Percentiles rank a stretch among this genome's conserved stretches.
These are phyloP conservation scores for Drosophila pallidifrons DNA, from an alignment of 1,140 invertebrate species.

Conservation along the genomic window DNA sequence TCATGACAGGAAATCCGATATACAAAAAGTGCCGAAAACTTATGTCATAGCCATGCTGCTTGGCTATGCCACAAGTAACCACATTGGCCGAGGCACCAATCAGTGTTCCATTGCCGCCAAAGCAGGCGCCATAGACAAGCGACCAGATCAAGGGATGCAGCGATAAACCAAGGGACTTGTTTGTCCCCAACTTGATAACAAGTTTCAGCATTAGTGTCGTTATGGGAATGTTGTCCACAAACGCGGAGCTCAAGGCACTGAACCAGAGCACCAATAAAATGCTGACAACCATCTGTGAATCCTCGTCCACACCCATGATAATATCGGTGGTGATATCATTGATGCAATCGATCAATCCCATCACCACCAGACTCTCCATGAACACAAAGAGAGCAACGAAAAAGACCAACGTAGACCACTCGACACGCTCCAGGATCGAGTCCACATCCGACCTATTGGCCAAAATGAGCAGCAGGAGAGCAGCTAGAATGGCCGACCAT, in stretches of 20 bases:
- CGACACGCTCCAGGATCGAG: conserved; percentile 88
- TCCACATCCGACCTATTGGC: conserved; percentile 87
- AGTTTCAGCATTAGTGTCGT: conserved; percentile 92
- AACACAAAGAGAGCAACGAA: conserved; percentile 92
- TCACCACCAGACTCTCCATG: conserved; percentile 89
- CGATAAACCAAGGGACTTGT: conserved; percentile 87
- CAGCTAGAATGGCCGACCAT: conserved; percentile 90
- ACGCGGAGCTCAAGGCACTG: conserved; percentile 89
- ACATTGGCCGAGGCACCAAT: conserved; percentile 93
- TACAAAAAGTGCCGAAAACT: conserved; percentile 86
- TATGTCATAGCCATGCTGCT: conserved; percentile 92
- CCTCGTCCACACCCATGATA: conserved; percentile 87
- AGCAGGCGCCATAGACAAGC: conserved; percentile 90
- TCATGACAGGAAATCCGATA: conserved; percentile 91
- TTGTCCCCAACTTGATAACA: conserved; percentile 87
- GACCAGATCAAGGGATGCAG: conserved; percentile 90
- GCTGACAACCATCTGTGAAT: conserved; percentile 87
- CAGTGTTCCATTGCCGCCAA: conserved; percentile 92
- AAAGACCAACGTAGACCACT: conserved; percentile 93
- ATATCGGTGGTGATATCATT: conserved; percentile 87
- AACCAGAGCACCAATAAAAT: conserved; percentile 90
- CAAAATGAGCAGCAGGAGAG: conserved; percentile 88
- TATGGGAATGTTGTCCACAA: conserved; percentile 92
- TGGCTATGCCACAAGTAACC: conserved; percentile 91
- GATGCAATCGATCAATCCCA: conserved; percentile 90